phyloP scores from a whole-genome alignment of 1,140 invertebrate species.

The Camponotus floridanus region DNA sequence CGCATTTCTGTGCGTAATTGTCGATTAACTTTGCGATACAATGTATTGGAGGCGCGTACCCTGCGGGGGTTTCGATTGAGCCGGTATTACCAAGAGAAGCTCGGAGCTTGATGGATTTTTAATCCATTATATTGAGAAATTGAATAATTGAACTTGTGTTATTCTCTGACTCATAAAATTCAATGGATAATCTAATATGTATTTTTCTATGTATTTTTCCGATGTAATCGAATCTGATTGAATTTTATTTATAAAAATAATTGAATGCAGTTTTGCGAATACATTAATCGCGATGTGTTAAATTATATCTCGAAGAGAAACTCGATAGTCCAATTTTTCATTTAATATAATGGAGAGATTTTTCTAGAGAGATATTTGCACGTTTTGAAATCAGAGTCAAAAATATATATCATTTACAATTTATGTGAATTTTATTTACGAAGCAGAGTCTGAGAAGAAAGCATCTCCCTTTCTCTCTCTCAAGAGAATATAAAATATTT shows the following conservation, averaged over 20 bases:
- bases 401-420: background rate
- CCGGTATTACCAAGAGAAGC: background rate
- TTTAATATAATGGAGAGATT: no score
- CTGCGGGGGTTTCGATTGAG: background rate
- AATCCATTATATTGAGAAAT: background rate
- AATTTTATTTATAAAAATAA: background rate
- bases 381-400: no score
- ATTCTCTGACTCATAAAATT: background rate
- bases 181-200: background rate
- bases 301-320: background rate
- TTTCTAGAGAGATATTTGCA: no score
- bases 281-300: background rate
- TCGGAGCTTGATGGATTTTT: background rate
- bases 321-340: no score
- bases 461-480: background rate
- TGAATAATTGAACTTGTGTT: background rate
- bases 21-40: slow-evolving; percentile 51
- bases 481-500: background rate
- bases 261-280: background rate
- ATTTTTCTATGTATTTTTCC: no score
- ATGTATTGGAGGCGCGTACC: background rate
- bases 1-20: slow-evolving; percentile 50
- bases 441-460: background rate
- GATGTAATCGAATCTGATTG: background rate
- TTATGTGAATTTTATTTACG: background rate